These are phyloP conservation scores for Cinclus mexicanus DNA, from an alignment of 2,113 vertebrate genomes.

Conservation along the genomic window DNA sequence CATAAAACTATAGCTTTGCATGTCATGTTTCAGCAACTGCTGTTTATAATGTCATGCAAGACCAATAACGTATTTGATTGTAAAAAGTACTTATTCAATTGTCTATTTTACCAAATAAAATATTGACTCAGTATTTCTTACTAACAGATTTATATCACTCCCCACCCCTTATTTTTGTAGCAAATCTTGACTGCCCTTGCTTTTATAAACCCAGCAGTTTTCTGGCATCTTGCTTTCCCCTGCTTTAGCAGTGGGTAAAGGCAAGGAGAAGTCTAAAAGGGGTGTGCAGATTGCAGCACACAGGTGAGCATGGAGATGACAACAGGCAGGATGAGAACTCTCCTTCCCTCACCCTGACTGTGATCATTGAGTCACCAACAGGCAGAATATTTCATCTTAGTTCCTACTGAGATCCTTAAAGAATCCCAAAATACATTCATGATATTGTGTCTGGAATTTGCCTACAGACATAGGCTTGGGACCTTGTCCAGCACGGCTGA, in stretches of 20 bases:
- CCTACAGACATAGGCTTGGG: not conserved
- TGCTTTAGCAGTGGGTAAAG: not conserved
- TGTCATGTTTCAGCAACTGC: slow-evolving; percentile 4
- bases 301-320: not conserved
- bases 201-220: not conserved
- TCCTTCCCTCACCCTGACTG: not conserved
- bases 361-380: not conserved
- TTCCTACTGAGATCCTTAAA: not conserved
- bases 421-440: not conserved
- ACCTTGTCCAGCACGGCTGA: not conserved
- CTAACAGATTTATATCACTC: not conserved
- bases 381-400: not conserved
- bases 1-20: not conserved
- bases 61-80: not conserved
- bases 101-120: not conserved
- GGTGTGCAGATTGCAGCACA: accelerated
- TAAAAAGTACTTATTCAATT: not conserved
- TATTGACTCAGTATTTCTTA: not conserved
- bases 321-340: not conserved
- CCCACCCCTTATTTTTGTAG: not conserved
- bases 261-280: not conserved
- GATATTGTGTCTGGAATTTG: not conserved
- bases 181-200: not conserved
- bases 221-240: not conserved
- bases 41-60: not conserved